Evolutionary conservation across 2,113 vertebrate genomes (phyloP).

Genomic region (Chlamydotis undulata): DNA sequence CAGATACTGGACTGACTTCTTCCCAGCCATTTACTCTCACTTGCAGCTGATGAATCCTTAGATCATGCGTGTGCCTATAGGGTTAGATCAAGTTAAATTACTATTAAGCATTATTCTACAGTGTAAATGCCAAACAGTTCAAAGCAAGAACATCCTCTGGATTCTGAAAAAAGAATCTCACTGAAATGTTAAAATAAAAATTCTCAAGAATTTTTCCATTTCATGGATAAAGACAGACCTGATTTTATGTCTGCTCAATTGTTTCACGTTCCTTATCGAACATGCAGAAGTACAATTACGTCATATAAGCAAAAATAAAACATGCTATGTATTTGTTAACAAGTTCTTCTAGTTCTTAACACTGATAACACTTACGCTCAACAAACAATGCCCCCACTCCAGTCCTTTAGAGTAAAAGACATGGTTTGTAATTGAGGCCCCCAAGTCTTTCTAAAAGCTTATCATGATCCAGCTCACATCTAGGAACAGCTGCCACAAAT

Average conservation of each 20-base stretch:
- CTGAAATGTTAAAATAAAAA: not conserved
- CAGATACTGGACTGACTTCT: slow-evolving; percentile 94
- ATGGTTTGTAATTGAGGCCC: not conserved
- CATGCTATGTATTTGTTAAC: not conserved
- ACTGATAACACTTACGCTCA: not conserved
- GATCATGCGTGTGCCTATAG: slow-evolving; percentile 91
- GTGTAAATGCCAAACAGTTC: not conserved
- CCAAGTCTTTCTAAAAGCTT: not conserved
- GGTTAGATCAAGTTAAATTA: not conserved
- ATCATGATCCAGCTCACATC: not conserved
- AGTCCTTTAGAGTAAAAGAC: not conserved
- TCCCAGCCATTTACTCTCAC: slow-evolving; percentile 97
- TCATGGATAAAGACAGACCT: not conserved
- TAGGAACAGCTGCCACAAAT: not conserved
- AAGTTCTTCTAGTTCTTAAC: not conserved
- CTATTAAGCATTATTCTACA: not conserved
- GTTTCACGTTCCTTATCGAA: not conserved
- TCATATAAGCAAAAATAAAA: not conserved
- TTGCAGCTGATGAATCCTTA: slow-evolving; percentile 94
- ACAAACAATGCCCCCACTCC: rapidly evolving
- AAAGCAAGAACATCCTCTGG: not conserved
- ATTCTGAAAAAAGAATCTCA: not conserved
- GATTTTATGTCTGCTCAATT: not conserved
- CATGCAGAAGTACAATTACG: not conserved
- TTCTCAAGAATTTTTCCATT: not conserved